These are phyloP conservation scores for Solea solea DNA, from an alignment of 2,113 vertebrate genomes.

Conservation along the genomic window DNA sequence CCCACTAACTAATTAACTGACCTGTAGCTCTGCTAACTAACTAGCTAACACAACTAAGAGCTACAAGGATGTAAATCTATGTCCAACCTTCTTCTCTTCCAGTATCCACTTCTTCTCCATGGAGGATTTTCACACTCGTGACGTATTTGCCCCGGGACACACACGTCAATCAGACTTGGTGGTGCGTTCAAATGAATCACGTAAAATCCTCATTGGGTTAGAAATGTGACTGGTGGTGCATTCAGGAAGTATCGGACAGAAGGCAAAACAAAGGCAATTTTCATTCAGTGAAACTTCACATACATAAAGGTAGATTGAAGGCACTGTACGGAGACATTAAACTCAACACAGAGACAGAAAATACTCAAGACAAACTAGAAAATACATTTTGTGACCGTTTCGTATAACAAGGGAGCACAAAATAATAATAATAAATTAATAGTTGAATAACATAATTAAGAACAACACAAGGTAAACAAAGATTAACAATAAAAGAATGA, in stretches of 20 bases:
- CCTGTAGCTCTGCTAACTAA: not conserved
- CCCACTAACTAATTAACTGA: not conserved
- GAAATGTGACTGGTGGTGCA: not conserved
- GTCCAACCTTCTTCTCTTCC: not conserved
- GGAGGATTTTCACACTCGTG: conserved; percentile 35
- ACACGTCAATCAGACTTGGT: conserved; percentile 55
- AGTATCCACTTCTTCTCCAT: not conserved
- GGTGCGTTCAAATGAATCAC: conserved; percentile 55
- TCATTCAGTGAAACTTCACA: no score
- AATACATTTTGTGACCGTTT: not conserved
- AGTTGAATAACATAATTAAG: no score
- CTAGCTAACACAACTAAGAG: not conserved
- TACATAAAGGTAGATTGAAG: no score
- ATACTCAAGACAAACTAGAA: no score
- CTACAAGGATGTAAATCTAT: not conserved
- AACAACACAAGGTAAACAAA: not conserved
- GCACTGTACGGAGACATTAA: no score
- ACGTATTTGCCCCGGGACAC: conserved; percentile 53
- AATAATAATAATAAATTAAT: no score
- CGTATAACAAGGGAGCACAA: no score
- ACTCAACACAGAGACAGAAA: no score
- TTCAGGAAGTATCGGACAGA: not conserved
- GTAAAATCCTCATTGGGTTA: conserved; percentile 14
- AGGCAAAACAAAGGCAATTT: no score
- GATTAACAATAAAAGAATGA: no score